Base-by-base conservation (phyloP, 2,888 invertebrate species). In the Galeruca laticollis region DNA sequence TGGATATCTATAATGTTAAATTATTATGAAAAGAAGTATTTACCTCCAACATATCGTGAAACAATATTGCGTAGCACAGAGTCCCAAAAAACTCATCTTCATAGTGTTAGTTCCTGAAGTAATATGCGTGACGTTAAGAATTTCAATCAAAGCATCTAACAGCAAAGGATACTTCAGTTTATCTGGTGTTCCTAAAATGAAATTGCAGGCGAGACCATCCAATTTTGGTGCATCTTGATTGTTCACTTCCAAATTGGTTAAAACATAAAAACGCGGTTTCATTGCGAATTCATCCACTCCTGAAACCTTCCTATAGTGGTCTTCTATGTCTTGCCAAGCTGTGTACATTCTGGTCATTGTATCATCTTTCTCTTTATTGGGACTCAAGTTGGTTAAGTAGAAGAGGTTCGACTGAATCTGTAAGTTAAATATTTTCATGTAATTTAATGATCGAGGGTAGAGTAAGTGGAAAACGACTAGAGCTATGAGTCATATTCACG, bases 191-290 rank as follows among this genome's bases (percentile, higher is more conserved):
- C 96, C 96, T 72, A 98, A 88, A 69, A 98, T 93, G 82, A 98
- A 98, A 87, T 97, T 98, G 86, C 96, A 95, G 1, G 97, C 97
- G 65, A 95, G 84, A 2, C 95, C 95, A 86, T 98, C 98, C 68
- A 98, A 88, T 84, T 97, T 97, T 0, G 97, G 97, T 54, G 94
- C 93, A 79, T 97, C 96, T 85, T 92, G 88, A 75, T 90, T 89
- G 82, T 89, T 91, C 33, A 77, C 69, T 79, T 96, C 96, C 6
- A 93, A 87, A 64, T 91, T 91, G 11, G 96, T 94, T 31, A 98
- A 87, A 21, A 95, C 94, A 84, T 98, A 98, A 86, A 98, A 98
- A 79, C 94, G 91, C 0, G 98, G 97, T 72, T 94, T 91, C 90
- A 97, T 93, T 0, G 90, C 91, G 73, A 88, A 87, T 51, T 89